Evolutionary conservation across 2,888 invertebrate genomes (phyloP).

Genomic region (Athalia cordata): DNA sequence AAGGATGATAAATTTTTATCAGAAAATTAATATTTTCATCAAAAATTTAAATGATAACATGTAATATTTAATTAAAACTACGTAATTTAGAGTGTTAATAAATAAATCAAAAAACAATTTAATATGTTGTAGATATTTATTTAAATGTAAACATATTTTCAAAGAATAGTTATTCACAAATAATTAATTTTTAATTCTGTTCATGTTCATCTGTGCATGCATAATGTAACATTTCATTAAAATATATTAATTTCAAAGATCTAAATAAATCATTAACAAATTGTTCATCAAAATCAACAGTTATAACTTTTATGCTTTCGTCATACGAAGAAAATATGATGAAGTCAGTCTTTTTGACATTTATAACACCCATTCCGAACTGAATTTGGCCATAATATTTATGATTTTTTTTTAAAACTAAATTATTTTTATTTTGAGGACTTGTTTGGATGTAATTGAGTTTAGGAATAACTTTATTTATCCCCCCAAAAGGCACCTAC

Average conservation of each 20-base stretch:
- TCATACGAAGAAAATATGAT: slow-evolving; percentile 10
- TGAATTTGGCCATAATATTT: slow-evolving; percentile 26
- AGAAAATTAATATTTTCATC: slow-evolving; percentile 10
- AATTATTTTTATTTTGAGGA: background rate
- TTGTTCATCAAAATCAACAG: background rate
- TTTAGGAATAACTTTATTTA: too few species aligned
- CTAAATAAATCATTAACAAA: background rate
- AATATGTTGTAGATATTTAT: too few species aligned
- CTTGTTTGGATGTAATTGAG: too few species aligned
- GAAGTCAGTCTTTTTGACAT: background rate
- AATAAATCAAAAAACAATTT: too few species aligned
- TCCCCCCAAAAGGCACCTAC: too few species aligned
- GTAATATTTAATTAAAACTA: too few species aligned
- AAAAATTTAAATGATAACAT: too few species aligned
- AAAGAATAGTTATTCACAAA: background rate
- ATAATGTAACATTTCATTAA: slow-evolving; percentile 13
- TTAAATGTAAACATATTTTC: too few species aligned
- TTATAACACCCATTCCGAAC: slow-evolving; percentile 11
- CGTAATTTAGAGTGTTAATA: too few species aligned
- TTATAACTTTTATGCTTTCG: slow-evolving; percentile 4
- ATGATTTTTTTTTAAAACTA: slow-evolving; percentile 25
- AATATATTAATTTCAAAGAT: background rate
- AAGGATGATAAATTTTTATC: slow-evolving; percentile 39
- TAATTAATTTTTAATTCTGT: background rate
- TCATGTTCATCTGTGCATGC: slow-evolving; percentile 6